Conservation (phyloP, 1,140 invertebrate species). For the Mizuhopecten yessoensis region DNA sequence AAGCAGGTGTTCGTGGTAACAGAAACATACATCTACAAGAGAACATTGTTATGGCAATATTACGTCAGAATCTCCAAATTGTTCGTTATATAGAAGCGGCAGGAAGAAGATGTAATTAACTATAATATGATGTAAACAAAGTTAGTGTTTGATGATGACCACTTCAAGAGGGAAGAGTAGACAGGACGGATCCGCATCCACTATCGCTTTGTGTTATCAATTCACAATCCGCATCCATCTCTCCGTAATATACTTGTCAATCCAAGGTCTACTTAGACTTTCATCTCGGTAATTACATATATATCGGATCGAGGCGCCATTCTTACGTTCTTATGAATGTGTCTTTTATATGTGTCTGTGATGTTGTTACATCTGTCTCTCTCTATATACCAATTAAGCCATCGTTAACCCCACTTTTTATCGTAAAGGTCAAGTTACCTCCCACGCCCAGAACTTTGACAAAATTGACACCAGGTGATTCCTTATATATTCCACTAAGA, state of each 20-base stretch:
- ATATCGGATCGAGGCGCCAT: conserved; percentile 13
- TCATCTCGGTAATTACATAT: conserved; percentile 11
- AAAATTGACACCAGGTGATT: not conserved
- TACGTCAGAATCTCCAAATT: conserved; percentile 11
- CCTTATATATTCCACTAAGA: not conserved
- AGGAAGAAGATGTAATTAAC: not conserved
- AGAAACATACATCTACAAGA: not conserved
- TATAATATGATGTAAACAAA: not conserved
- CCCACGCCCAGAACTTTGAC: not conserved
- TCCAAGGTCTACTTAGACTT: not conserved
- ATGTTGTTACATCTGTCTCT: not conserved
- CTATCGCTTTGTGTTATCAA: not conserved
- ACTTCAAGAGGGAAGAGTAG: not conserved
- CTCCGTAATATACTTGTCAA: not conserved
- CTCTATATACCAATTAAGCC: not conserved
- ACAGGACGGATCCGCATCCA: not conserved
- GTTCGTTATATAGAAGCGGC: not conserved
- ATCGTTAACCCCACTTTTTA: conserved; percentile 33
- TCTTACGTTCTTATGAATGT: not conserved
- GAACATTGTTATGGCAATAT: not conserved
- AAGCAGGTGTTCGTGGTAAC: not conserved
- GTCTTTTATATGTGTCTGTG: not conserved
- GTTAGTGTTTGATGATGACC: not conserved
- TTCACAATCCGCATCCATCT: not conserved
- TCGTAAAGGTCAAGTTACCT: not conserved